phyloP scores from a whole-genome alignment of 2,888 invertebrate species.

The Diachrysia chrysitis region DNA sequence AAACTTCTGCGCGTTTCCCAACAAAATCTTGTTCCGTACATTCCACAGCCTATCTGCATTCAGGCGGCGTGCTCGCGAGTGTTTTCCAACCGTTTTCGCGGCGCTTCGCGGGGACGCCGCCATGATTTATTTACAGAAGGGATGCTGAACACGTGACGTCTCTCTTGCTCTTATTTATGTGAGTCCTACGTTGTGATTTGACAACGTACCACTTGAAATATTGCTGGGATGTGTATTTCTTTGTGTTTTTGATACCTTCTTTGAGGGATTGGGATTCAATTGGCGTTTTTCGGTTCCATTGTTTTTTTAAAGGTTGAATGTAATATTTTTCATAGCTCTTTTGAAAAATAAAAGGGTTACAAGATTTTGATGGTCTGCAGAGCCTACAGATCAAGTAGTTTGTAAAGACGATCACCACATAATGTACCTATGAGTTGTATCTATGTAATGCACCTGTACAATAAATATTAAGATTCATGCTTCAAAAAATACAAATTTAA shows the following conservation, averaged over 20 bases:
- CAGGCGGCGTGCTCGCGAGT: slow-evolving; percentile 73
- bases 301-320: slow-evolving; percentile 21
- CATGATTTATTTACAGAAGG: slow-evolving; percentile 77
- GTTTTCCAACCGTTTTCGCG: slow-evolving; percentile 83
- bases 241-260: slow-evolving; percentile 10
- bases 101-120: slow-evolving; percentile 73
- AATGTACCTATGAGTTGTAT: too few species aligned
- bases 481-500: too few species aligned
- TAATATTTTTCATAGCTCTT: background rate
- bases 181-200: slow-evolving; percentile 74
- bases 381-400: too few species aligned
- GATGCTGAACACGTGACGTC: slow-evolving; percentile 64
- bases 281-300: background rate
- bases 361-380: too few species aligned
- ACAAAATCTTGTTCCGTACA: slow-evolving; percentile 51
- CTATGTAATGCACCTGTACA: too few species aligned
- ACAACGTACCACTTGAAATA: slow-evolving; percentile 70
- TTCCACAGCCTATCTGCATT: slow-evolving; percentile 73
- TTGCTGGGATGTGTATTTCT: slow-evolving; percentile 49
- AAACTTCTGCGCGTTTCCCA: background rate
- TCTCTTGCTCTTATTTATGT: slow-evolving; percentile 71
- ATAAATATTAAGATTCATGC: too few species aligned
- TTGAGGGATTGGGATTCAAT: slow-evolving; percentile 7
- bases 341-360: too few species aligned
- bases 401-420: too few species aligned